These are phyloP conservation scores for Allacma fusca DNA, from an alignment of 2,888 invertebrate genomes.

Conservation along the genomic window DNA sequence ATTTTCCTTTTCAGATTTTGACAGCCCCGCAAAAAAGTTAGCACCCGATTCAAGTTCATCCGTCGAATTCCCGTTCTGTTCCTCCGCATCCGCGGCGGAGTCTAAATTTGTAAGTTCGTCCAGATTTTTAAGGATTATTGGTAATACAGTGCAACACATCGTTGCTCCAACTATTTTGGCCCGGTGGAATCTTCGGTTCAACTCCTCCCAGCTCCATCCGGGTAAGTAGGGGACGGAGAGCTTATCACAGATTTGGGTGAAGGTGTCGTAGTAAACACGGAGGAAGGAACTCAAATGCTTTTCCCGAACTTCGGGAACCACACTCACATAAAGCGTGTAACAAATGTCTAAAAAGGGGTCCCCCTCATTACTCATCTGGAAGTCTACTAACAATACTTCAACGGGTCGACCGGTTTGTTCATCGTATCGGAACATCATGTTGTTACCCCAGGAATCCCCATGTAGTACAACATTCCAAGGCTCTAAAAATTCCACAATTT, in stretches of 20 bases:
- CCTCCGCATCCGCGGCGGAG: background rate
- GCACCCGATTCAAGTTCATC: background rate
- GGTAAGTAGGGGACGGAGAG: conserved; percentile 44
- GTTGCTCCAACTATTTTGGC: conserved; percentile 40
- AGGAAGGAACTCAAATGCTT: conserved; percentile 33
- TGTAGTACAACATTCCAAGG: conserved; percentile 50
- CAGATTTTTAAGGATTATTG: conserved; percentile 43
- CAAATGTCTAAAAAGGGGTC: conserved; percentile 49
- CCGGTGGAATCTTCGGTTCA: conserved; percentile 44
- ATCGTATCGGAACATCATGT: conserved; percentile 53
- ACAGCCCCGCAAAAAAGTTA: too few relatives aligned
- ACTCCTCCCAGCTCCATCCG: conserved; percentile 39
- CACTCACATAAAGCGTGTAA: conserved; percentile 50
- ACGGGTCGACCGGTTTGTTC: conserved; percentile 38
- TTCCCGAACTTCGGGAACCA: conserved; percentile 37
- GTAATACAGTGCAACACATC: conserved; percentile 26
- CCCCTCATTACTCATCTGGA: conserved; percentile 47
- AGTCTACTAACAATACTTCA: conserved; percentile 50
- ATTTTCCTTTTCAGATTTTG: too few relatives aligned
- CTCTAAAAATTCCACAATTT: conserved; percentile 27
- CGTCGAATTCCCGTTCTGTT: background rate
- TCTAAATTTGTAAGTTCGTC: conserved; percentile 19
- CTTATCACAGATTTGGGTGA: conserved; percentile 39
- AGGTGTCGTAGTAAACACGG: conserved; percentile 42
- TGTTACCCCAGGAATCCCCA: conserved; percentile 57